Conservation (phyloP, 2,113 vertebrate genomes). For the Chelonoidis abingdonii region DNA sequence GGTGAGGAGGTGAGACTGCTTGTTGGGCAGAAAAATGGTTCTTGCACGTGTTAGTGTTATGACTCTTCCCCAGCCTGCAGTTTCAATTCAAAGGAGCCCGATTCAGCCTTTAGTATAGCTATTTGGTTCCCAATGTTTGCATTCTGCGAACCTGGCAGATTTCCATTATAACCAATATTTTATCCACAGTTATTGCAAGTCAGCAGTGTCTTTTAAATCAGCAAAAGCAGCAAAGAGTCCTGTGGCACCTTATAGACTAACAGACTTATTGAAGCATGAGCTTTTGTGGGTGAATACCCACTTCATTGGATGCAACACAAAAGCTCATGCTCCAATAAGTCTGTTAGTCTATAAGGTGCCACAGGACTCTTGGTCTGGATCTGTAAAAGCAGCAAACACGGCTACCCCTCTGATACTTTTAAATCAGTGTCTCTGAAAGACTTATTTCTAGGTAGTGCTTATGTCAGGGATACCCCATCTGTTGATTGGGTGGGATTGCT, state of each 20-base stretch:
- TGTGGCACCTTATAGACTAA: too few relatives aligned
- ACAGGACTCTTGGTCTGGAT: too few relatives aligned
- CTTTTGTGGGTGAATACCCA: too few relatives aligned
- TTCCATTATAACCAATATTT: accelerated
- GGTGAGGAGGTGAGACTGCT: neutral
- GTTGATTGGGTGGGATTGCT: neutral
- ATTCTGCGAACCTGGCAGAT: neutral
- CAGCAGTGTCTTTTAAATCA: neutral
- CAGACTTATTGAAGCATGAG: too few relatives aligned
- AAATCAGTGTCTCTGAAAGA: neutral
- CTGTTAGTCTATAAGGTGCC: too few relatives aligned
- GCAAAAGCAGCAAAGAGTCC: too few relatives aligned
- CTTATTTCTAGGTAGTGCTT: neutral
- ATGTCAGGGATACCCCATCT: neutral
- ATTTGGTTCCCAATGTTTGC: neutral
- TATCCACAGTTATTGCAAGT: neutral
- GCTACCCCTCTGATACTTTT: too few relatives aligned
- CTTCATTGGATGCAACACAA: too few relatives aligned
- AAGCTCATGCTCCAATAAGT: too few relatives aligned
- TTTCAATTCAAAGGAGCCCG: neutral
- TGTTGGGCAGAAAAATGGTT: neutral
- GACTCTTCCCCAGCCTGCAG: neutral
- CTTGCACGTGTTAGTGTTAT: accelerated
- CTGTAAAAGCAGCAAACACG: too few relatives aligned
- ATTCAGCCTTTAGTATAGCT: neutral